Evolutionary conservation across 1,140 invertebrate species (phyloP).

Genomic region (Trichomalopsis sarcophagae): DNA sequence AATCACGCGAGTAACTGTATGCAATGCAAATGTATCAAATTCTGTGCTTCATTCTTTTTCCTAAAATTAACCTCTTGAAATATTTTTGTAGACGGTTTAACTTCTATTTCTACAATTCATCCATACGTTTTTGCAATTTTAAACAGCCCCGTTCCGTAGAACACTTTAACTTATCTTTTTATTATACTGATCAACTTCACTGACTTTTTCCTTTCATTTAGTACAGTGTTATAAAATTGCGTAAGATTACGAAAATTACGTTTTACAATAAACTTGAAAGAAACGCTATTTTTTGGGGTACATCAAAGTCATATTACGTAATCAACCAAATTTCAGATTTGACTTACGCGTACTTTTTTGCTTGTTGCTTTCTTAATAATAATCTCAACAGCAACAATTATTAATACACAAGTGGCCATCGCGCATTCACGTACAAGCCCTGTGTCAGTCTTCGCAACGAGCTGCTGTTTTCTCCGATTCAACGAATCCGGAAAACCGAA

Average conservation of each 20-base stretch:
- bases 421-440: background rate
- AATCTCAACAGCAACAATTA: constrained; percentile 54
- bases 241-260: background rate
- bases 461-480: constrained; percentile 48
- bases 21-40: constrained; percentile 23
- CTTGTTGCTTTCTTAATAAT: constrained; percentile 31
- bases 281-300: constrained; percentile 9
- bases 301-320: constrained; percentile 6
- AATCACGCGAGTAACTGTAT: constrained; percentile 8
- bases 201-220: background rate
- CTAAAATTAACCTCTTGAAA: background rate
- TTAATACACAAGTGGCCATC: constrained; percentile 35
- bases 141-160: background rate
- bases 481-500: constrained; percentile 43
- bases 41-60: background rate
- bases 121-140: constrained; percentile 21
- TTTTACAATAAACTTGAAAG: background rate
- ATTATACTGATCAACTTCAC: constrained; percentile 1
- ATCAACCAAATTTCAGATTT: constrained; percentile 26
- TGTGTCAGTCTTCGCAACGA: constrained; percentile 52
- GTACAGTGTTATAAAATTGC: background rate
- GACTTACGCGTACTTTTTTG: background rate
- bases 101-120: constrained; percentile 23
- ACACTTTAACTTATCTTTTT: background rate
- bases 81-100: constrained; percentile 19